Base-by-base conservation (phyloP, 2,113 vertebrate genomes). In the Reinhardtius hippoglossoides region DNA sequence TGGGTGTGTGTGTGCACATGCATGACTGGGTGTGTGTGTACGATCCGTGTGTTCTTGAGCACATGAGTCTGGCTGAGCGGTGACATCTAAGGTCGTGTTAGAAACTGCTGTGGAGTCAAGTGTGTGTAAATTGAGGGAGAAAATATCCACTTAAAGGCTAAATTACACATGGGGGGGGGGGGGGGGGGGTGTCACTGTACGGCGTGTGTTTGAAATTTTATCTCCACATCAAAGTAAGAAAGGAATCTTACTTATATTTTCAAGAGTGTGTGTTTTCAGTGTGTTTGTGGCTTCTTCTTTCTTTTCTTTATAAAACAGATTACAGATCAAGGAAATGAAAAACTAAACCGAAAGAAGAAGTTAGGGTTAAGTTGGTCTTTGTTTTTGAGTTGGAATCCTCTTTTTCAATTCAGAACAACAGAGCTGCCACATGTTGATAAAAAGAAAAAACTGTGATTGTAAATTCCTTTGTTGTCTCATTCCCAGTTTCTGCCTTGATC, bases 11-110 rank as follows among this genome's bases (percentile, higher is more conserved):
- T 6, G 5, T 15, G 56, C 21, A 10, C 6, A 10, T 13, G 72
- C 15, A 12, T 58, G 71, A 44, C 21, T 79, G 35, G 1, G 15
- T 80, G 50, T 70, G 50, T 70, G 50, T 69, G 35, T 70, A 58
- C 67, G 35, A 52, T 69, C 13, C 48, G 46, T 77, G 69, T 74
- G 54, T 66, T 85, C 70, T 74, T 37, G 37, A 72, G 50, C 67
- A 57, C 69, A 67, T 62, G 70, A 46, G 58, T 76, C 60, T 68
- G 69, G 26, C 56, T 70, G 21, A 21, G 46, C 55, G 80, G 83
- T 87, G 84, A 81, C 77, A 83, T 71, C 18, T 74, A 71, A 91
- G 87, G 90, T 88, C 76, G 73, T 57, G 65, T 52, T 35, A 54
- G 61, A 81, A 70, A 57, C 55, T 56, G 31, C 20, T 8, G 61